These are phyloP conservation scores for Thymelicus lineola DNA, from an alignment of 2,888 invertebrate species.

Conservation along the genomic window DNA sequence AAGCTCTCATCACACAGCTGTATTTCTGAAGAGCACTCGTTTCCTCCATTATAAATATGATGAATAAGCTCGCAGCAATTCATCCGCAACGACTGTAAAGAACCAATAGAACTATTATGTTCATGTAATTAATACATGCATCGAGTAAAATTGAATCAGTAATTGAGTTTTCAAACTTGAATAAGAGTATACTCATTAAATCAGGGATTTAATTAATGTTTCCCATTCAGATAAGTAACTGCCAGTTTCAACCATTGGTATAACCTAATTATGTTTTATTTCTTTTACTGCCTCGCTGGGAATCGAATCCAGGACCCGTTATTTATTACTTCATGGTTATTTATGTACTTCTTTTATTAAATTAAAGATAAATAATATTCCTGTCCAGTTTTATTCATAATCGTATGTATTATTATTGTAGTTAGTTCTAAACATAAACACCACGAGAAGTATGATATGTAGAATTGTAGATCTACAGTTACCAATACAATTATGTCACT, in stretches of 20 bases:
- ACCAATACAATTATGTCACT: neutral
- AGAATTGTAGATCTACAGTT: neutral
- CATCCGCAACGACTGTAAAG: neutral
- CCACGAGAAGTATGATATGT: no score
- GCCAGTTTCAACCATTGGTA: no score
- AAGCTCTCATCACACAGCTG: no score
- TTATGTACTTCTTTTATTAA: no score
- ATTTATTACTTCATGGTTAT: no score
- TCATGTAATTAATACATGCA: conserved; percentile 1
- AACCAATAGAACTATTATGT: conserved; percentile 4
- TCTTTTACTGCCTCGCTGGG: no score
- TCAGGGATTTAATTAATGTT: neutral
- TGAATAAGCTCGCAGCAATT: neutral
- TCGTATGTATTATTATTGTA: no score
- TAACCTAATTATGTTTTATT: no score
- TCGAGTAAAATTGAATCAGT: neutral
- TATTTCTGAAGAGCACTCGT: neutral
- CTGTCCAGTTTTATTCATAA: no score
- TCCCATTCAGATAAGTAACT: neutral
- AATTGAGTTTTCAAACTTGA: neutral
- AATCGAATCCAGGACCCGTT: no score
- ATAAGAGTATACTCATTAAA: neutral
- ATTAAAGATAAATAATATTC: no score
- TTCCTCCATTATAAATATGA: neutral
- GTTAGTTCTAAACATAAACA: no score